Evolutionary conservation across 1,140 invertebrate genomes (phyloP), one percentile per base, ranked within the genome.

Genomic region (Hyposmocoma kahamanoa): DNA sequence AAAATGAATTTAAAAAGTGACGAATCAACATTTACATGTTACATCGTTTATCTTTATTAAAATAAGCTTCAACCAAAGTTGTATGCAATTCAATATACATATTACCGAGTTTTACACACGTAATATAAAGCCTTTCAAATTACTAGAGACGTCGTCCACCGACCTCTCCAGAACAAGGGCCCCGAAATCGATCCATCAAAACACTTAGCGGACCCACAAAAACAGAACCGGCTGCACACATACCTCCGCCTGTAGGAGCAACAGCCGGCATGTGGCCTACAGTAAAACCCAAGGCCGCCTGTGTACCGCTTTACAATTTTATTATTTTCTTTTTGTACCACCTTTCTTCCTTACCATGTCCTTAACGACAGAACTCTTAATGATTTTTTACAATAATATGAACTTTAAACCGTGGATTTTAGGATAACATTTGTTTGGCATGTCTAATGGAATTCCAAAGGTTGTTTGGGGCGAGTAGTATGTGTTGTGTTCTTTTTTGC

Each of bases 201-300:
- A 59, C 57, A 58, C 42, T 50, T 39, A 41, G 48, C 48, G 58
- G 53, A 50, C 53, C 56, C 53, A 60, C 61, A 72, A 65, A 71
- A 67, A 65, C 57, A 56, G 52, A 68, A 72, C 72, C 63, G 70
- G 72, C 63, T 62, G 30, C 54, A 18, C 46, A 60, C 50, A 28
- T 43, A 44, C 51, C 46, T 55, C 47, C 53, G 57, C 38, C 44
- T 45, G 55, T 57, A 62, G 61, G 69, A 68, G 64, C 68, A 78
- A 77, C 58, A 77, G 63, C 76, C 79, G 72, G 65, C 58, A 65
- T 62, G 65, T 72, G 79, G 79, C 79, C 79, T 83, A 78, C 73
- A 76, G 62, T 74, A 68, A 65, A 71, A 71, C 64, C 67, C 79
- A 83, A 83, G 79, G 79, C 71, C 79, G 79, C 71, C 65, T 49